Conservation (phyloP, 1,140 invertebrate genomes). For the Nomia melanderi region DNA sequence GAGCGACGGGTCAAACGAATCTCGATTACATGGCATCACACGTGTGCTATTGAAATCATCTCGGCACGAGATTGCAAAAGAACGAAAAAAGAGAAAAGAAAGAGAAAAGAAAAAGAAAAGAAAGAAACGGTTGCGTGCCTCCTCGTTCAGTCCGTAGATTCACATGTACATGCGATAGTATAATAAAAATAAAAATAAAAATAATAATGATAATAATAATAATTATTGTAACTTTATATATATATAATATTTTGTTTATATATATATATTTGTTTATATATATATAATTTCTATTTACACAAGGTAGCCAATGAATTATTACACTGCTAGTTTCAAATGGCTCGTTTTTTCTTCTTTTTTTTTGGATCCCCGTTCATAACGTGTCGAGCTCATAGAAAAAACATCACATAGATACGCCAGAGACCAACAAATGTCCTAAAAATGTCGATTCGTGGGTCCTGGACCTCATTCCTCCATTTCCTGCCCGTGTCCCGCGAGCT, state of each 20-base stretch:
- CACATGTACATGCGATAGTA: constrained; percentile 55
- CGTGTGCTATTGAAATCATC: too few species aligned
- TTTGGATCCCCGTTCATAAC: constrained; percentile 52
- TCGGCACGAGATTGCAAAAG: constrained; percentile 38
- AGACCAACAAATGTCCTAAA: constrained; percentile 46
- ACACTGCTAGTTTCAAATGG: constrained; percentile 48
- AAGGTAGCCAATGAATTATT: constrained; percentile 61
- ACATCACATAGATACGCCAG: constrained; percentile 47
- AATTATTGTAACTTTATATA: constrained; percentile 49
- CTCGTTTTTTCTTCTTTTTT: too few species aligned
- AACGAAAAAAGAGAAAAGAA: constrained; percentile 33
- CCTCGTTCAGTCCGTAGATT: constrained; percentile 49
- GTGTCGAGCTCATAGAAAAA: constrained; percentile 33
- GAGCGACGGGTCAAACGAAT: not conserved
- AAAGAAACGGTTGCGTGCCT: constrained; percentile 48
- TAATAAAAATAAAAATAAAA: constrained; percentile 39
- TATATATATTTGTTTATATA: constrained; percentile 49
- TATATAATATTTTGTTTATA: constrained; percentile 40
- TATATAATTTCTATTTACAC: constrained; percentile 55
- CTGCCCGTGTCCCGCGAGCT: too few species aligned
- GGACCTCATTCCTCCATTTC: not conserved
- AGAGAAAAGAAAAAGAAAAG: constrained; percentile 35
- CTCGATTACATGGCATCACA: not conserved
- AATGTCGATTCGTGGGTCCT: constrained; percentile 8
- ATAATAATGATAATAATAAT: constrained; percentile 50